Base-by-base conservation (phyloP, 1,140 invertebrate genomes). In the Drosophila littoralis region DNA sequence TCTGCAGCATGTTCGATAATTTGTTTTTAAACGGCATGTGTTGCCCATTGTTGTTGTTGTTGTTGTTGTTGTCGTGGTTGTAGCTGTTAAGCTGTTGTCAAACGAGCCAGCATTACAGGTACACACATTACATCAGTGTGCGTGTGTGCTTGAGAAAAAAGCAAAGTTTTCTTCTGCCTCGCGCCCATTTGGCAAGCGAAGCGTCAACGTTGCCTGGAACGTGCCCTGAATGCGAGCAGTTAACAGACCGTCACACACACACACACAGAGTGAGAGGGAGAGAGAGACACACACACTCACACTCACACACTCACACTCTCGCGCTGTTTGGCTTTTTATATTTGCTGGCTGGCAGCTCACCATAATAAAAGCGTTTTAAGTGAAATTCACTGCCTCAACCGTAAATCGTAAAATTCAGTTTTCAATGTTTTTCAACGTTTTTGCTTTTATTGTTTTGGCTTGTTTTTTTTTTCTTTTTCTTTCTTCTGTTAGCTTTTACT, bases 301-400 rank as follows among this genome's bases (percentile, higher is more conserved):
- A 22, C 51, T 35, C 35, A 40, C 40, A 28, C 48, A 67, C 52
- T 43, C 46, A 67, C 17, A n/a, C 15, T 35, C 45, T 57, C 13
- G 15, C n/a, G 51, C 28, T 63, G 40, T 63, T 63, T 70, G 59
- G 28, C 7, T 43, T 57, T 71, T 65, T 51, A 46, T 48, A 67
- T 61, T 60, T 52, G 48, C 15, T 64, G 50, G 70, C 64, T 64
- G 69, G 74, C 61, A 64, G 67, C 54, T 48, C 63, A 71, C 73
- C 72, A 89, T 88, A 88, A 88, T 89, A 88, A 88, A 88, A 83
- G 83, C 77, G 86, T 88, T 88, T 88, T 89, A 88, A 88, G 83
- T 88, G 83, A 88, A 88, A 88, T 88, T 88, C 83, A 88, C 79
- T 80, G 58, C 79, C 83, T 73, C 55, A 66, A 77, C 64, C 76